Conservation (phyloP, 2,797 vertebrate genomes). For the Lagorchestes hirsutus region DNA sequence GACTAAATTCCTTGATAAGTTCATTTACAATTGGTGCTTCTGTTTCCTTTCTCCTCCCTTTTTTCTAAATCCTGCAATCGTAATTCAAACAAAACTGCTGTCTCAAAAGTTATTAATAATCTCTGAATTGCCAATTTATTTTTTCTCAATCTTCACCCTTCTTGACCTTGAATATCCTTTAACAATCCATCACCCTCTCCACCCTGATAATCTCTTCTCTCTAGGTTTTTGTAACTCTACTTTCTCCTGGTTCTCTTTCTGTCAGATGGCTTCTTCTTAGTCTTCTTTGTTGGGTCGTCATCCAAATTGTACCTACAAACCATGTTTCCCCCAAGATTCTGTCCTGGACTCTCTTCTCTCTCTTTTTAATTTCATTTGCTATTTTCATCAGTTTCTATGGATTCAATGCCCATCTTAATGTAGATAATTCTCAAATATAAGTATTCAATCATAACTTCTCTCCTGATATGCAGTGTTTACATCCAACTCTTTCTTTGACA, state of each 20-base stretch:
- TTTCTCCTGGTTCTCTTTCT: neutral
- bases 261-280: neutral
- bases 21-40: neutral
- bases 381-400: neutral
- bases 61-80: neutral
- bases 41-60: neutral
- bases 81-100: neutral
- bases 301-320: neutral
- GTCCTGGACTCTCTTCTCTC: neutral
- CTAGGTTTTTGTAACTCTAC: neutral
- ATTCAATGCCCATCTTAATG: neutral
- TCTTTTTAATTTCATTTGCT: neutral
- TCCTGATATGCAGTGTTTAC: neutral
- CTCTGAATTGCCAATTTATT: neutral
- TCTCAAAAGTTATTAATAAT: neutral
- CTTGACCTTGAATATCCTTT: neutral
- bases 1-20: neutral
- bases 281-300: neutral
- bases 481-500: neutral
- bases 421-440: neutral
- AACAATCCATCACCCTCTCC: neutral
- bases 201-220: neutral
- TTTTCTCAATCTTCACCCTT: neutral
- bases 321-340: neutral
- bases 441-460: neutral